Percentiles rank a stretch among this genome's conserved stretches.
Conservation (phyloP, 2,797 vertebrate species). For the Parauchenoglanis punctatus region DNA sequence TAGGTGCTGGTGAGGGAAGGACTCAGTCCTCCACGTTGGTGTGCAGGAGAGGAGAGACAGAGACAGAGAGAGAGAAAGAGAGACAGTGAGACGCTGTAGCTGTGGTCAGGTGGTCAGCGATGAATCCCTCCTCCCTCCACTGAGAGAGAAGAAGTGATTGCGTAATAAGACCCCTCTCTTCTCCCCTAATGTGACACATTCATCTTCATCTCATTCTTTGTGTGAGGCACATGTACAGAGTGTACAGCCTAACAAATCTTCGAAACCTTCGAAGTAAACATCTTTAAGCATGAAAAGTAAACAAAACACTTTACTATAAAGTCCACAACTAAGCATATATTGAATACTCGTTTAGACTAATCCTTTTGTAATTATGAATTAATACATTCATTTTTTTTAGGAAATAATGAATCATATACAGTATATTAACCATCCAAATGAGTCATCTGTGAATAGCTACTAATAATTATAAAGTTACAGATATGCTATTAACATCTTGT, state of each 20-base stretch:
- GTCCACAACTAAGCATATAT: too few relatives aligned
- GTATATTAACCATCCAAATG: not conserved
- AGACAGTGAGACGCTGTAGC: not conserved
- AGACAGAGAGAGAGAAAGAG: not conserved
- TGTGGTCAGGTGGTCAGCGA: slow-evolving; percentile 1
- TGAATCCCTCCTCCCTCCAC: not conserved
- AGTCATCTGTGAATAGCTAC: not conserved
- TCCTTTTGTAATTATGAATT: too few relatives aligned
- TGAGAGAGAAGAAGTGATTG: not conserved
- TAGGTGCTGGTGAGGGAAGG: slow-evolving; percentile 67
- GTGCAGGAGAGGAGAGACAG: slow-evolving; percentile 76
- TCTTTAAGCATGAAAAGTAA: not conserved
- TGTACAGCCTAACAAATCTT: not conserved
- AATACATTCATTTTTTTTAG: too few relatives aligned
- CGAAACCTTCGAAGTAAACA: not conserved
- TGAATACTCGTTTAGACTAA: too few relatives aligned
- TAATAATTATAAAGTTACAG: not conserved
- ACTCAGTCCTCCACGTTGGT: slow-evolving; percentile 74
- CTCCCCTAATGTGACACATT: not conserved
- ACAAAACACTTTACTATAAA: not conserved
- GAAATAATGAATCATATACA: not conserved
- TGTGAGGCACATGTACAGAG: too few relatives aligned
- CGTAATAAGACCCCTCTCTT: not conserved
- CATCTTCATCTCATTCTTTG: not conserved
- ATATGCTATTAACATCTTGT: not conserved